Evolutionary conservation across 1,140 invertebrate genomes (phyloP), one percentile per base, ranked within the genome.

Genomic region (Trigoniulus corallinus): DNA sequence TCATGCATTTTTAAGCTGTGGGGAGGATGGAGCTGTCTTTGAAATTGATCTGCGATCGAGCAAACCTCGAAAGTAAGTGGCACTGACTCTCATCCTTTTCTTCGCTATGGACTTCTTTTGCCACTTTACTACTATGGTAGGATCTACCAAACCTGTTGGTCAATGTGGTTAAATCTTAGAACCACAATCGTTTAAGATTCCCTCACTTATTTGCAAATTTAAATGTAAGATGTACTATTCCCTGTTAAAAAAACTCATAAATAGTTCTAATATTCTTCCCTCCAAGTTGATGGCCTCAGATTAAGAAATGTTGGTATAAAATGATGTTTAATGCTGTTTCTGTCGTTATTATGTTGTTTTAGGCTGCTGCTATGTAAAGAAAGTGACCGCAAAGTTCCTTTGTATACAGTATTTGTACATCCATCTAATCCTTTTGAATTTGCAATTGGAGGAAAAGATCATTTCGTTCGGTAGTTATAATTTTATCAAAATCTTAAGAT

Each of bases 371-470:
- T 69, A 26, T 77, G 84, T 7, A 77, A 75, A 57, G 72, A 79
- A 49, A 66, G 70, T 54, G 66, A 67, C 2, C 61, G 64, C 41
- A 75, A 77, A 57, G 69, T 89, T 1, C 73, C 80, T 20, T 67
- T 96, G 41, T 94, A 89, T 67, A 89, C 85, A 62, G 83, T 97
- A 59, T 72, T 81, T 56, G 77, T 76, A 26, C 83, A 96, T 74
- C 89, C 89, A 7, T 67, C 79, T 42, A 79, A 81, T 53, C 69
- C 74, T 12, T 67, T 78, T 50, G 79, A 93, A 69, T 84, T 93
- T 66, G 81, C 82, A 62, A 75, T 95, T 25, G 75, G 80, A 46
- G 91, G 91, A 20, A 60, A 72, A 51, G 74, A 76, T 62, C 67
- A 72, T 50, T 74, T 58, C 58, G 64, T 73, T 10, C 55, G 70